Percentiles rank a stretch among this genome's conserved stretches.
phyloP scores from a whole-genome alignment of 2,797 vertebrate genomes.

The Cyprinodon diabolis region DNA sequence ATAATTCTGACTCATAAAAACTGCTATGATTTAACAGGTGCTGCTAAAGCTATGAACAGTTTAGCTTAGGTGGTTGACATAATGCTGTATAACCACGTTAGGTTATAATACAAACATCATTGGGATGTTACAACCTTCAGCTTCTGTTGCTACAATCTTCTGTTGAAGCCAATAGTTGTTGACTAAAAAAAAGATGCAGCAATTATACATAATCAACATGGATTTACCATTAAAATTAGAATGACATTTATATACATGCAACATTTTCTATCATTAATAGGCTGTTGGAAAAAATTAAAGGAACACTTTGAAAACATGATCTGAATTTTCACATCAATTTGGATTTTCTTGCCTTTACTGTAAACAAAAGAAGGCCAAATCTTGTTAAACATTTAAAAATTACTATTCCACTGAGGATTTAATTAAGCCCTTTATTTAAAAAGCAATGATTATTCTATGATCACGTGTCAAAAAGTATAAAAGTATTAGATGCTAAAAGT shows the following conservation, averaged over 20 bases:
- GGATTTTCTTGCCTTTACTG: too few relatives aligned
- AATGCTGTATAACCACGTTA: conserved; percentile 21
- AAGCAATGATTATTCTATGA: too few relatives aligned
- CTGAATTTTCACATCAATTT: too few relatives aligned
- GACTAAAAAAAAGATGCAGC: background rate
- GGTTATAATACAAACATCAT: conserved; percentile 21
- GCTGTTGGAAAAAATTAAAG: background rate
- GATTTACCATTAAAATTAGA: background rate
- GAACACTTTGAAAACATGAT: too few relatives aligned
- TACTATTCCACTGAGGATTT: too few relatives aligned
- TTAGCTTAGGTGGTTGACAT: conserved; percentile 29
- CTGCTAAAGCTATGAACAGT: conserved; percentile 52
- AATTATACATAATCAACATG: background rate
- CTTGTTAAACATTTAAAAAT: too few relatives aligned
- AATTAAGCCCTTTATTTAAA: too few relatives aligned
- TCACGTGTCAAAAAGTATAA: too few relatives aligned
- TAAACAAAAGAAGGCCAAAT: too few relatives aligned
- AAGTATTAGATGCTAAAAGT: too few relatives aligned
- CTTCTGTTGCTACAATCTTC: background rate
- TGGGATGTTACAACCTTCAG: conserved; percentile 6
- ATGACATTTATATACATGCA: background rate
- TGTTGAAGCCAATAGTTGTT: background rate
- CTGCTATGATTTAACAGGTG: conserved; percentile 40
- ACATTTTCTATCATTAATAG: background rate
- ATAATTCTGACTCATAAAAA: conserved; percentile 15